Evolutionary conservation across 2,888 invertebrate genomes (phyloP), one percentile per base, ranked within the genome.

Genomic region (Cosmia trapezina): DNA sequence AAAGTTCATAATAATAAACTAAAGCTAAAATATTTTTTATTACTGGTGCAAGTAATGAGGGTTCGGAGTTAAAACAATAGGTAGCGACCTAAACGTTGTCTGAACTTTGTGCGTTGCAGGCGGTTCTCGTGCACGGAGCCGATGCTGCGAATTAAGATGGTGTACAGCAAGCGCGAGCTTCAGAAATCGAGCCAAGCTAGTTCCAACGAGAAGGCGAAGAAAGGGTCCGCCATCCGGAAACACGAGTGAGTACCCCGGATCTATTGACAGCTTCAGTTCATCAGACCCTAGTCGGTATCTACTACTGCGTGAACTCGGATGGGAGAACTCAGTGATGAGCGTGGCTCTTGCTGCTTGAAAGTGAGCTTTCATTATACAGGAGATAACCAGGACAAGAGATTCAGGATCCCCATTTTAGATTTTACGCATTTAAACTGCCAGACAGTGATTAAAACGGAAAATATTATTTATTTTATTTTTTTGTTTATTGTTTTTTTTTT

Each of bases 121-220:
- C 94, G 92, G 56, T 96, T 95, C 84, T 95, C 94, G 70, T 97
- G 97, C 80, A 96, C 96, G 79, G 96, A 97, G 85, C 97, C 97
- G 11, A 96, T 94, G 84, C 90, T 95, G 78, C 95, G 97, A 73
- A 97, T 97, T 82, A 97, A 97, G 91, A 96, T 97, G 91, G 91
- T 94, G 78, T 97, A 96, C 91, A 95, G 88, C 88, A 95, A 95
- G 89, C 93, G 95, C 19, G 91, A 90, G 61, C 41, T 74, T 76
- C 56, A 70, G 33, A 78, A 60, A 41, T 43, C 71, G 22, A 12
- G 33, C 76, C 83, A 73, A 80, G 73, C 60, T 33, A 22, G 33
- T 4, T 33, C 51, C n/a, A 17, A 1, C 14, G 74, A 14, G 41
- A 78, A 54, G 78, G 4, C 14, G 14, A 71, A 2, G 45, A 80